Percentiles rank a stretch among this genome's conserved stretches.
These are phyloP conservation scores for Anarsia innoxiella DNA, from an alignment of 2,888 invertebrate species.

Conservation along the genomic window DNA sequence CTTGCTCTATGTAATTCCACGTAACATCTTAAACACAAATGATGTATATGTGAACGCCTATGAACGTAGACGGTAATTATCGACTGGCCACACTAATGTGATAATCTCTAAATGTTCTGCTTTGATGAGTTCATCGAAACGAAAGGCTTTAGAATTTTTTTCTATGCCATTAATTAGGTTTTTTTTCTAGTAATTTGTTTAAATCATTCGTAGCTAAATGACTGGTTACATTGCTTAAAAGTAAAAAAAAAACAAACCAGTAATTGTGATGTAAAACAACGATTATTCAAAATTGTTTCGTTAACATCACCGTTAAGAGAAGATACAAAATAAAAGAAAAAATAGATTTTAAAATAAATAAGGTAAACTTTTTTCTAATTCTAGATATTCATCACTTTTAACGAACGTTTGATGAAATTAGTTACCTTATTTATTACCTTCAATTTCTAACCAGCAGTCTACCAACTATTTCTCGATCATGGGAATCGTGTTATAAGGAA, in stretches of 20 bases:
- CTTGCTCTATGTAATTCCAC: conserved; percentile 42
- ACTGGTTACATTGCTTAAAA: conserved; percentile 4
- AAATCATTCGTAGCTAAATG: conserved; percentile 9
- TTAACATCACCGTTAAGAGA: no score
- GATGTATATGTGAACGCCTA: conserved; percentile 68
- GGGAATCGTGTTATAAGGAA: conserved; percentile 30
- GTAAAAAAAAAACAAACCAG: no score
- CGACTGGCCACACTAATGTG: conserved; percentile 54
- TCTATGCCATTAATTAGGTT: conserved; percentile 43
- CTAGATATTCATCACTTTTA: no score
- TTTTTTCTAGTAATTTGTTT: conserved; percentile 32
- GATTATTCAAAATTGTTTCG: no score
- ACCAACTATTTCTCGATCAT: conserved; percentile 23
- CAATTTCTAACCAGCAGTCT: no score
- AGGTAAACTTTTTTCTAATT: no score
- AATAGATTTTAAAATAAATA: no score
- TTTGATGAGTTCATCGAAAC: conserved; percentile 66
- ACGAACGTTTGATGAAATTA: no score
- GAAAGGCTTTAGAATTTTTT: conserved; percentile 24
- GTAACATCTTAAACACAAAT: conserved; percentile 70
- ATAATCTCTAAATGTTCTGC: conserved; percentile 55
- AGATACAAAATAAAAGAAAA: no score
- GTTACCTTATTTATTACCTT: no score
- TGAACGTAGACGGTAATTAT: conserved; percentile 59
- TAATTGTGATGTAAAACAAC: no score